Evolutionary conservation across 2,113 vertebrate genomes (phyloP).

Genomic region (Proteles cristata): DNA sequence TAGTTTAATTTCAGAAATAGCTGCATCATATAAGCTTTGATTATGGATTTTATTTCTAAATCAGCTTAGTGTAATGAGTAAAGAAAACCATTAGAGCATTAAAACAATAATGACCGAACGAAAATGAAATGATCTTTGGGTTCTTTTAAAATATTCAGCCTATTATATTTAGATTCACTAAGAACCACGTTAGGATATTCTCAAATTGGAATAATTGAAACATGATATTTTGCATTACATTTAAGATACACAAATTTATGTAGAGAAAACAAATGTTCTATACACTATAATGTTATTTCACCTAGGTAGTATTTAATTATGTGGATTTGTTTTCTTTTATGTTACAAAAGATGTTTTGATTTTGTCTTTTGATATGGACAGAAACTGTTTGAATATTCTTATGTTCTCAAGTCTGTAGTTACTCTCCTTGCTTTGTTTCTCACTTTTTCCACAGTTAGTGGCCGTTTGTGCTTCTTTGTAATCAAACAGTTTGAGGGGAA

Average conservation of each 20-base stretch:
- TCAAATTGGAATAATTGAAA: slow-evolving; percentile 74
- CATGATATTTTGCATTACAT: slow-evolving; percentile 78
- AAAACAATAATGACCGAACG: slow-evolving; percentile 70
- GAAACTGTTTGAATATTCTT: slow-evolving; percentile 33
- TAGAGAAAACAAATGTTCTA: slow-evolving; percentile 70
- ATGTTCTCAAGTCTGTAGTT: slow-evolving; percentile 70
- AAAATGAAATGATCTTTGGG: slow-evolving; percentile 67
- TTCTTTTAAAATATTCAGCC: slow-evolving; percentile 78
- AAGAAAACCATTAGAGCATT: slow-evolving; percentile 62
- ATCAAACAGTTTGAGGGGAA: neutral
- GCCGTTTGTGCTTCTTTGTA: slow-evolving; percentile 37
- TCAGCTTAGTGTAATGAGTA: slow-evolving; percentile 5
- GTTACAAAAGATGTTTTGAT: slow-evolving; percentile 38
- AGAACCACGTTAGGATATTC: slow-evolving; percentile 28
- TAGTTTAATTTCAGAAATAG: slow-evolving; percentile 73
- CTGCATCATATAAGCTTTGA: slow-evolving; percentile 65
- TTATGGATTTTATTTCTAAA: slow-evolving; percentile 63
- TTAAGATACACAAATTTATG: slow-evolving; percentile 78
- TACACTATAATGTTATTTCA: slow-evolving; percentile 63
- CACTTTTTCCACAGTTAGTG: neutral
- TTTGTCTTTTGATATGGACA: slow-evolving; percentile 62
- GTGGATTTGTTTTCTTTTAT: slow-evolving; percentile 62
- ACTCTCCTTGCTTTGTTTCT: slow-evolving; percentile 79
- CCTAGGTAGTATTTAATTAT: slow-evolving; percentile 50
- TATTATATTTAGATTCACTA: slow-evolving; percentile 65